A percentile compares a stretch with the other conserved stretches of the same genome.
phyloP scores from a whole-genome alignment of 1,140 invertebrate genomes.

The Andrena cerasifolii region DNA sequence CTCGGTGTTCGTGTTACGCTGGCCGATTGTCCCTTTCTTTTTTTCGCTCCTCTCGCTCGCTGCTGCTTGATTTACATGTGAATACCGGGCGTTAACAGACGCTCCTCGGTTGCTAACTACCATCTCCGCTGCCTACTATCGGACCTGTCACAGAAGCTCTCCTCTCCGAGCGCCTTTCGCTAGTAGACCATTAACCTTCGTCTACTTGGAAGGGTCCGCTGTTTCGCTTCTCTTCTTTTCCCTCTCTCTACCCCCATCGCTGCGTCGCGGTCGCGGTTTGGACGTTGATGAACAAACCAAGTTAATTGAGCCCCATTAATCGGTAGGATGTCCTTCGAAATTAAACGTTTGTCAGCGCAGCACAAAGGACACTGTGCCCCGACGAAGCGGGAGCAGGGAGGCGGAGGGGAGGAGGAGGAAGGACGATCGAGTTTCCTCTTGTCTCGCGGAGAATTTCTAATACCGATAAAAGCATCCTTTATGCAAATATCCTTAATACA shows the following conservation, averaged over 20 bases:
- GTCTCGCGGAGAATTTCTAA: conserved; percentile 39
- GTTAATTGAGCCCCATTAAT: conserved; percentile 48
- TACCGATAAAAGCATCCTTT: conserved; percentile 42
- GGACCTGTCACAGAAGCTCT: conserved; percentile 58
- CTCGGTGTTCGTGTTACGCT: neutral
- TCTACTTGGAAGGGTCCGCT: conserved; percentile 50
- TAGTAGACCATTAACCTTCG: conserved; percentile 75
- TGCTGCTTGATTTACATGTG: conserved; percentile 77
- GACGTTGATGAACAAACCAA: conserved; percentile 42
- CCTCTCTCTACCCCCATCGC: neutral
- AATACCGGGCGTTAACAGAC: conserved; percentile 79
- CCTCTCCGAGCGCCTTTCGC: conserved; percentile 71
- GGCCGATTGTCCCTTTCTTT: neutral
- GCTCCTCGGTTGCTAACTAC: conserved; percentile 71
- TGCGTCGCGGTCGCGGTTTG: conserved; percentile 9
- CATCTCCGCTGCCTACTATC: conserved; percentile 54
- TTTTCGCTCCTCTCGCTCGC: conserved; percentile 35
- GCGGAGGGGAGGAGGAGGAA: neutral
- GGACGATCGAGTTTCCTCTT: neutral
- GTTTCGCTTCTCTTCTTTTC: conserved; percentile 2
- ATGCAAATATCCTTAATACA: conserved; percentile 50
- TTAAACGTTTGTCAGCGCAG: conserved; percentile 6
- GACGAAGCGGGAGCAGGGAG: neutral
- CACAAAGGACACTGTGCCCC: neutral
- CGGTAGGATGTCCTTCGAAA: conserved; percentile 37